A percentile compares a stretch with the other conserved stretches of the same genome.
Evolutionary conservation across 2,113 vertebrate species (phyloP).

Genomic region (Bothrops jararaca): DNA sequence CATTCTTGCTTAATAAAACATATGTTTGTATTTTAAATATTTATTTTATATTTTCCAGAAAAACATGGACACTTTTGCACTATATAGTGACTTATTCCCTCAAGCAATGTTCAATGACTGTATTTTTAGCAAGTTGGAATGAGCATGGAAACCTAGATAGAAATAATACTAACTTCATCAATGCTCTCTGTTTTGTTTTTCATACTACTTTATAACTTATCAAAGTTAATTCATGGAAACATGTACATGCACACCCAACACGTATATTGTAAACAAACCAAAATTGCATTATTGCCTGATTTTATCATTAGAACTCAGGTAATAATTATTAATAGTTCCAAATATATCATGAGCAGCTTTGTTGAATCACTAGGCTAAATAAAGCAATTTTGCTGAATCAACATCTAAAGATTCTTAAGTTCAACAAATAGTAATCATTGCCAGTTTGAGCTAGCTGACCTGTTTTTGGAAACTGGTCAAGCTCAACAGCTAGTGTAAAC

Average conservation of each 20-base stretch:
- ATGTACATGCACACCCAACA: background rate
- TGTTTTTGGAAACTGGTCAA: background rate
- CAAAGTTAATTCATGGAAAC: background rate
- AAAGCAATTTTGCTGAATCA: background rate
- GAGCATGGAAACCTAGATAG: background rate
- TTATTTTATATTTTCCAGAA: background rate
- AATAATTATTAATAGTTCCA: fast-evolving
- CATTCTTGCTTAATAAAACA: background rate
- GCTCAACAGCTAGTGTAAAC: background rate
- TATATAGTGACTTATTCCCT: background rate
- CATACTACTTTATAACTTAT: background rate
- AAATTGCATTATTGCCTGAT: background rate
- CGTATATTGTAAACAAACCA: background rate
- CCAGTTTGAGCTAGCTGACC: background rate
- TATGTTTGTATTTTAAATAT: background rate
- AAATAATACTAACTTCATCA: background rate
- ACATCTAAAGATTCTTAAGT: background rate
- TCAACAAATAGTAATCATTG: background rate
- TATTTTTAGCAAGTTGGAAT: background rate
- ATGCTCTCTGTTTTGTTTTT: background rate
- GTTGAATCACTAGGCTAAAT: background rate
- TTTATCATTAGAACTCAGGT: fast-evolving
- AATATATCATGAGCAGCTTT: background rate
- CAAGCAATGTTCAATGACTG: background rate
- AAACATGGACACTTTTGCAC: background rate